Conservation (phyloP, 2,797 vertebrate genomes). For the Rhadinocentrus ornatus region DNA sequence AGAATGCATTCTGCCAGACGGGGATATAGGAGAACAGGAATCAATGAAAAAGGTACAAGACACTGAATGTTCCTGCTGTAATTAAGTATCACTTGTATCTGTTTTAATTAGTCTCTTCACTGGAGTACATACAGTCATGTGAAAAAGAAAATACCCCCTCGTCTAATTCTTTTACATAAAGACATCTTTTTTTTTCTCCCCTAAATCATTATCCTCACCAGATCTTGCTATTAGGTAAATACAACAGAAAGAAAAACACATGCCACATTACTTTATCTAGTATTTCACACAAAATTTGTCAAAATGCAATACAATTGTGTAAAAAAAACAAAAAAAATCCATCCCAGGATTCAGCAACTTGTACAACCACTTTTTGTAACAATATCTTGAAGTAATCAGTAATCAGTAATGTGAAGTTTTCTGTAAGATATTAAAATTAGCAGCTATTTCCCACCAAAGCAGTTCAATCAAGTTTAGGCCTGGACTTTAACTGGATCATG, state of each 20-base stretch:
- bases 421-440: no score
- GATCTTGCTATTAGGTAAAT: neutral
- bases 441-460: no score
- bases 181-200: no score
- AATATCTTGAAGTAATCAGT: no score
- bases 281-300: neutral
- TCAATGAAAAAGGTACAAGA: slow-evolving; percentile 36
- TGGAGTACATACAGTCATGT: neutral
- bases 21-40: slow-evolving; percentile 32
- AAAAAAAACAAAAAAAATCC: neutral
- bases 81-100: neutral
- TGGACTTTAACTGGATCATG: no score
- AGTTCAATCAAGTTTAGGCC: no score
- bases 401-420: no score
- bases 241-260: neutral
- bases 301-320: neutral
- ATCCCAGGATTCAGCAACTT: neutral
- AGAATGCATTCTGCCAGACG: slow-evolving; percentile 27
- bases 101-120: neutral
- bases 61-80: neutral
- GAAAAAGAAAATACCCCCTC: neutral
- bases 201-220: no score
- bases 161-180: neutral
- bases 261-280: neutral
- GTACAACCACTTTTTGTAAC: neutral